Evolutionary conservation across 2,888 invertebrate genomes (phyloP).

Genomic region (Patella caerulea): DNA sequence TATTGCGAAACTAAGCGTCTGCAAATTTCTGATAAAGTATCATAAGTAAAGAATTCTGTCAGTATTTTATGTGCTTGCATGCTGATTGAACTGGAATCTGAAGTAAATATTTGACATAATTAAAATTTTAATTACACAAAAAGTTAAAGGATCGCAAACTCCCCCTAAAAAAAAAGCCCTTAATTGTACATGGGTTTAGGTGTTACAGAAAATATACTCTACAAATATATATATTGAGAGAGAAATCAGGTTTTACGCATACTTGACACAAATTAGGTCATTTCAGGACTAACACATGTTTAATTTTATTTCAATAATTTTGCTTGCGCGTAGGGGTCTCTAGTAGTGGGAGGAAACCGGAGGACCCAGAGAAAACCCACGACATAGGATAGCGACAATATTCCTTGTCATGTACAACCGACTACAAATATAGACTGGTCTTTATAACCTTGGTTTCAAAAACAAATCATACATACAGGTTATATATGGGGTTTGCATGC

Average conservation of each 20-base stretch:
- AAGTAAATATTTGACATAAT: slow-evolving; percentile 38
- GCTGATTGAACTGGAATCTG: slow-evolving; percentile 72
- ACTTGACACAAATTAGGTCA: too few species aligned
- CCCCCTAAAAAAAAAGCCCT: too few species aligned
- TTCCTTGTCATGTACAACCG: background rate
- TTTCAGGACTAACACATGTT: too few species aligned
- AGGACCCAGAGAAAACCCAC: too few species aligned
- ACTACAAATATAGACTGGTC: background rate
- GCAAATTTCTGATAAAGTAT: slow-evolving; percentile 85
- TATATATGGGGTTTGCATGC: too few species aligned
- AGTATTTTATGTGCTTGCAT: slow-evolving; percentile 81
- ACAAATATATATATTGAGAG: too few species aligned
- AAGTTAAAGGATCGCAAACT: too few species aligned
- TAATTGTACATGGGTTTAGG: background rate
- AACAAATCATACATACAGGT: background rate
- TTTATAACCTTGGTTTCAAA: background rate
- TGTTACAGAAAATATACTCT: background rate
- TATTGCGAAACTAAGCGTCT: slow-evolving; percentile 88
- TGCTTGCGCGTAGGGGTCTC: too few species aligned
- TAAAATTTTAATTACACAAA: too few species aligned
- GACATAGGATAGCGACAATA: background rate
- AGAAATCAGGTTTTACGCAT: too few species aligned
- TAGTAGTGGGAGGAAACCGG: too few species aligned
- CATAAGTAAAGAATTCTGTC: slow-evolving; percentile 82
- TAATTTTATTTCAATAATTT: background rate